These are phyloP conservation scores for Cepaea hortensis DNA, from an alignment of 2,888 invertebrate species.

Conservation along the genomic window DNA sequence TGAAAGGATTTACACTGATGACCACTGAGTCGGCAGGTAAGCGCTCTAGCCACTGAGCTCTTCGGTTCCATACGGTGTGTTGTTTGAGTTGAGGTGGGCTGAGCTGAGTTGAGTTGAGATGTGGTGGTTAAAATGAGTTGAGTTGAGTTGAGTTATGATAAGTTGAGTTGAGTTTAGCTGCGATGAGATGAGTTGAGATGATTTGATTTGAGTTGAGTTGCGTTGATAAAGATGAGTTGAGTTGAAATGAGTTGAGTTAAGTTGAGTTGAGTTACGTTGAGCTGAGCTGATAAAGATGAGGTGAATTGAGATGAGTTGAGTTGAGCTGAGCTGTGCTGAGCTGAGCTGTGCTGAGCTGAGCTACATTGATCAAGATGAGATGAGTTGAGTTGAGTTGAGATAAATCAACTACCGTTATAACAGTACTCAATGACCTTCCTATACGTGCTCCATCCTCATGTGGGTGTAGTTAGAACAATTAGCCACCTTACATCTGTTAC, in stretches of 20 bases:
- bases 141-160: not conserved
- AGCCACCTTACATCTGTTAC: no score
- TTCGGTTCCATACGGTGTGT: no score
- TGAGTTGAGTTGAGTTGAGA: not conserved
- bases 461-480: no score
- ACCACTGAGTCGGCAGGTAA: no score
- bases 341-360: not conserved
- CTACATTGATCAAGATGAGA: not conserved
- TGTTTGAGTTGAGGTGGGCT: no score
- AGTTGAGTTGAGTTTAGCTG: not conserved
- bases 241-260: not conserved
- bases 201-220: not conserved
- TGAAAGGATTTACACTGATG: no score
- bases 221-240: not conserved
- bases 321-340: not conserved
- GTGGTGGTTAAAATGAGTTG: not conserved
- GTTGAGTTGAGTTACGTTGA: not conserved
- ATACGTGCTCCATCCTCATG: no score
- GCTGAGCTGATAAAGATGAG: not conserved
- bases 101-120: not conserved
- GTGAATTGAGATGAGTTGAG: not conserved
- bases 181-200: not conserved
- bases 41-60: no score
- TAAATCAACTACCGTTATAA: not conserved
- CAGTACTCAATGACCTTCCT: no score